phyloP scores from a whole-genome alignment of 1,140 invertebrate genomes.

The Drosophila mayri region DNA sequence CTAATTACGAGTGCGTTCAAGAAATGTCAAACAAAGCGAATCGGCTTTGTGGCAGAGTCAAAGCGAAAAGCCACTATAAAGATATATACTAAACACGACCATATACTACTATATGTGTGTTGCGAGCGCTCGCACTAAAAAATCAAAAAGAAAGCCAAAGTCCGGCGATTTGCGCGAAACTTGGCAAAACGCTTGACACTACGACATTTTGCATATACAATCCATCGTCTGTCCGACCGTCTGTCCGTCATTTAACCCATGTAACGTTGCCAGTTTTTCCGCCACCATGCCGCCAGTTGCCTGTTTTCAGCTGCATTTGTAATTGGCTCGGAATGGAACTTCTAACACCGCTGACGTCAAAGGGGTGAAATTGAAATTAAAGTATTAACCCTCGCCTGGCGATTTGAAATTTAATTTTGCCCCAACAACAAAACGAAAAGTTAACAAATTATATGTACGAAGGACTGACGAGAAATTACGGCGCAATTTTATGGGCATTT shows the following conservation, averaged over 20 bases:
- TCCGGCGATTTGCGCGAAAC: slow-evolving; percentile 37
- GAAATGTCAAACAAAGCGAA: slow-evolving; percentile 77
- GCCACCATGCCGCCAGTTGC: slow-evolving; percentile 15
- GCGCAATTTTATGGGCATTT: slow-evolving; percentile 80
- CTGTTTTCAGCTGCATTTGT: slow-evolving; percentile 48
- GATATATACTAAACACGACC: slow-evolving; percentile 11
- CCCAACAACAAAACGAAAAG: slow-evolving; percentile 17
- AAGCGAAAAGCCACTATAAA: slow-evolving; percentile 31
- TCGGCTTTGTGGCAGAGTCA: slow-evolving; percentile 57
- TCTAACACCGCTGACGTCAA: slow-evolving; percentile 54
- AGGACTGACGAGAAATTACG: slow-evolving; percentile 67
- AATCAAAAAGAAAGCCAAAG: slow-evolving; percentile 48
- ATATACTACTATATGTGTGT: slow-evolving; percentile 5
- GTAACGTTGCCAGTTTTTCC: slow-evolving; percentile 35
- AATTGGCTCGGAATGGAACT: slow-evolving; percentile 32
- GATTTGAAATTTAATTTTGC: slow-evolving; percentile 78
- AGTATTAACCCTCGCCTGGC: slow-evolving; percentile 64
- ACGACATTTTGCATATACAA: slow-evolving; percentile 46
- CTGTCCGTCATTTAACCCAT: slow-evolving; percentile 13
- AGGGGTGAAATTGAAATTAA: slow-evolving; percentile 74
- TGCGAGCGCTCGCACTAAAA: slow-evolving; percentile 25
- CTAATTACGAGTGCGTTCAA: slow-evolving; percentile 67
- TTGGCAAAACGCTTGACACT: slow-evolving; percentile 42
- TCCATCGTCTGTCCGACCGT: slow-evolving; percentile 6
- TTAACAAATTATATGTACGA: slow-evolving; percentile 41